phyloP scores from a whole-genome alignment of 2,888 invertebrate species.

The Loripinus fragilis region DNA sequence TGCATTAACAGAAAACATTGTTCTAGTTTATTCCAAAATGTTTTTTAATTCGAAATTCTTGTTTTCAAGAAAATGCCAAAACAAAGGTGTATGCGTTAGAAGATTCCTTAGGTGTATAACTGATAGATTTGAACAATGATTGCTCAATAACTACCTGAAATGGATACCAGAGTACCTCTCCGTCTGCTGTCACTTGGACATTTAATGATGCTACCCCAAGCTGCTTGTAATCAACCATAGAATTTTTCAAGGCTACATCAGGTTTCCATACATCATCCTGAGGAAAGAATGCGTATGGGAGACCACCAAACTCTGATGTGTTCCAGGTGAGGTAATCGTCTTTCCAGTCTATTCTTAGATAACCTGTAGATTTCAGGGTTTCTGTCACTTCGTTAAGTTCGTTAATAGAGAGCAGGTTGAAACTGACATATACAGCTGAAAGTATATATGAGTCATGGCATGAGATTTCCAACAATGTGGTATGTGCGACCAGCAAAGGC shows the following conservation, averaged over 20 bases:
- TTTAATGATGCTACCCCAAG: constrained; percentile 40
- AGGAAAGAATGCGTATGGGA: constrained; percentile 40
- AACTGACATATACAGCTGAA: constrained; percentile 42
- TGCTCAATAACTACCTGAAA: no score
- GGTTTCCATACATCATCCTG: constrained; percentile 54
- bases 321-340: constrained; percentile 44
- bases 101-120: no score
- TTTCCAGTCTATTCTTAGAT: constrained; percentile 39
- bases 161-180: constrained; percentile 38
- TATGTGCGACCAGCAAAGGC: no score
- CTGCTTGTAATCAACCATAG: constrained; percentile 36
- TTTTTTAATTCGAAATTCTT: no score
- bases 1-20: no score
- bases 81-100: no score
- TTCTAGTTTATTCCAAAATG: no score
- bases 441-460: background rate
- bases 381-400: constrained; percentile 41
- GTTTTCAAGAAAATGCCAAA: no score
- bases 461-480: no score
- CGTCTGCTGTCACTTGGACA: constrained; percentile 20
- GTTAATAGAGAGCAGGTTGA: constrained; percentile 38
- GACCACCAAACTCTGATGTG: constrained; percentile 25
- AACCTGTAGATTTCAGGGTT: constrained; percentile 44
- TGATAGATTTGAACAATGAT: no score
- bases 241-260: constrained; percentile 50